phyloP scores from a whole-genome alignment of 2,888 invertebrate species.

The Eristalis tenax region DNA sequence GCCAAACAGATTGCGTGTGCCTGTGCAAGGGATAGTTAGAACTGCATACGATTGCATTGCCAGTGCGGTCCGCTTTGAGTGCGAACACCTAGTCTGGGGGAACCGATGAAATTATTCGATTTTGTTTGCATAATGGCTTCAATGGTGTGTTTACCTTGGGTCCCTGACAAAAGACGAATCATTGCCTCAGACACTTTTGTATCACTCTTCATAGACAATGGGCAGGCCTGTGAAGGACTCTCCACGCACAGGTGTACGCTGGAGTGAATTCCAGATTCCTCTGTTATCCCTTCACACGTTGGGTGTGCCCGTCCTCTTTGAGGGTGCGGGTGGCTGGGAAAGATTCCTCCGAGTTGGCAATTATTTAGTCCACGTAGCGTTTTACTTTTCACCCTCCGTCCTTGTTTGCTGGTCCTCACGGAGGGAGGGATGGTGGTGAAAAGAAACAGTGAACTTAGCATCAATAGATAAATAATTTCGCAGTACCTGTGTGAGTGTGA shows the following conservation, averaged over 20 bases:
- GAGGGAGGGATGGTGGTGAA: neutral
- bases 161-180: conserved; percentile 12
- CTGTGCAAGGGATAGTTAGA: neutral
- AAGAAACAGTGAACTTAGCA: conserved; percentile 31
- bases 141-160: neutral
- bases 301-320: neutral
- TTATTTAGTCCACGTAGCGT: conserved; percentile 58
- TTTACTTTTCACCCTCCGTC: conserved; percentile 17
- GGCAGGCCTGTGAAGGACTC: neutral
- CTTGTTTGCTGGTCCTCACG: neutral
- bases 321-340: conserved; percentile 28
- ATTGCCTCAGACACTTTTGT: neutral
- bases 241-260: neutral
- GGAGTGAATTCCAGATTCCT: conserved; percentile 14
- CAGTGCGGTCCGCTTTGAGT: neutral
- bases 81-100: neutral
- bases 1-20: conserved; percentile 1
- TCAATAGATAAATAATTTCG: conserved; percentile 60
- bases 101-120: conserved; percentile 28
- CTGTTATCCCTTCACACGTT: conserved; percentile 5
- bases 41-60: neutral
- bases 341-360: conserved; percentile 49
- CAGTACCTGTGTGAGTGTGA: conserved; percentile 13
- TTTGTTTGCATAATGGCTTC: conserved; percentile 18
- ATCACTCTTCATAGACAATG: neutral